A percentile compares a stretch with the other conserved stretches of the same genome.
Evolutionary conservation across 2,113 vertebrate species (phyloP).

Genomic region (Pelmatolapia mariae): DNA sequence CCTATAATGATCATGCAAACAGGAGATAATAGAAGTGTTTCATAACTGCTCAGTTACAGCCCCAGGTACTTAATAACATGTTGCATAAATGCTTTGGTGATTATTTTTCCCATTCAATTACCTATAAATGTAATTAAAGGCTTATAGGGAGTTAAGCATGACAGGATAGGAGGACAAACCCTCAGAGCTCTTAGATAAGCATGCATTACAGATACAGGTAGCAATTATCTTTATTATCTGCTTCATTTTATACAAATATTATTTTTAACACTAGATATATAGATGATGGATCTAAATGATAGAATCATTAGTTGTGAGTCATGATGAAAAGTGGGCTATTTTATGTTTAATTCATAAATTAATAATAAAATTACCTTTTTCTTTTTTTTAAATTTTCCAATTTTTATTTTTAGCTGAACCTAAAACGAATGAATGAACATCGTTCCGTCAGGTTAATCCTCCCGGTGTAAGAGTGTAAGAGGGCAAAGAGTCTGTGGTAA

Average conservation of each 20-base stretch:
- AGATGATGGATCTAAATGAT: not conserved
- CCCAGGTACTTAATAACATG: not conserved
- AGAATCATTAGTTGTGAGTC: not conserved
- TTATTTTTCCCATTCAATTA: not conserved
- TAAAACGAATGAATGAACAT: not conserved
- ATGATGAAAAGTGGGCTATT: not conserved
- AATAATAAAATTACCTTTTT: fast-evolving
- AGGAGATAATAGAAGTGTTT: not conserved
- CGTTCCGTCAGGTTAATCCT: not conserved
- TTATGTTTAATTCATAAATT: not conserved
- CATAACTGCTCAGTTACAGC: not conserved
- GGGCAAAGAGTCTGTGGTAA: not conserved
- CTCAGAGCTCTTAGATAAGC: not conserved
- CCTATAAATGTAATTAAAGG: not conserved
- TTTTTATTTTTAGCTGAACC: not conserved
- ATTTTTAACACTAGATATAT: not conserved
- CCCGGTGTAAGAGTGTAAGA: not conserved
- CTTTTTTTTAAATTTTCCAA: fast-evolving
- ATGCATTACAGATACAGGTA: not conserved
- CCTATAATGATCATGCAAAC: not conserved
- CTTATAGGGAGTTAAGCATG: not conserved
- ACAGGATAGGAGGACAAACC: not conserved
- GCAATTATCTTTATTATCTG: not conserved
- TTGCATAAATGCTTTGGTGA: not conserved
- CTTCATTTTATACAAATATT: not conserved